A percentile compares a stretch with the other conserved stretches of the same genome.
Evolutionary conservation across 2,797 vertebrate species (phyloP).

Genomic region (Pseudotriccus pelzelni): DNA sequence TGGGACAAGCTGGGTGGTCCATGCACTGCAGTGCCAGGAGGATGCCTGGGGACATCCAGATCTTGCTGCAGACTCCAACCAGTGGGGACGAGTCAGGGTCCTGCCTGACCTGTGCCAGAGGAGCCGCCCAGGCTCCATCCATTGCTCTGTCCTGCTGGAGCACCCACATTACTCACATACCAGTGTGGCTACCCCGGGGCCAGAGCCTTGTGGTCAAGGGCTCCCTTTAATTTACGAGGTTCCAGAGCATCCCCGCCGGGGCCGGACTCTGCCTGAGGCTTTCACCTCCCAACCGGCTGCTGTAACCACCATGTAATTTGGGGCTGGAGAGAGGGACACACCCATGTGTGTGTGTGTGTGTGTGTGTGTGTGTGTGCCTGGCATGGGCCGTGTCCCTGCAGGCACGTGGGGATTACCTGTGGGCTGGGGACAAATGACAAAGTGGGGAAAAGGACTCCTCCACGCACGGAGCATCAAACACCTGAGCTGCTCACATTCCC

Average conservation of each 20-base stretch:
- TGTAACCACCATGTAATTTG: not conserved
- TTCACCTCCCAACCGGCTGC: not conserved
- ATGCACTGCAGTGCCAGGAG: fast-evolving
- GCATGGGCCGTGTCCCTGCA: fast-evolving
- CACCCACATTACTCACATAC: not conserved
- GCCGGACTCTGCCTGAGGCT: not conserved
- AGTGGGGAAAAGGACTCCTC: not conserved
- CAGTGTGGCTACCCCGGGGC: not conserved
- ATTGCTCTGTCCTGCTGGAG: not conserved
- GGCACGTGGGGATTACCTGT: not conserved
- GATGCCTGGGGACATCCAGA: fast-evolving
- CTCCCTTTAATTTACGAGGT: conserved; percentile 36
- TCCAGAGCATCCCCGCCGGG: not conserved
- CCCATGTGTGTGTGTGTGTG: fast-evolving
- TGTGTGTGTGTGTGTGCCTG: not conserved
- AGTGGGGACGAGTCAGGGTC: fast-evolving
- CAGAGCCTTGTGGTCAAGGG: not conserved
- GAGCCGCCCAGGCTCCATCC: not conserved
- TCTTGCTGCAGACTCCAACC: not conserved
- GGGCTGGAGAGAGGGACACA: not conserved
- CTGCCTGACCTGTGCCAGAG: not conserved
- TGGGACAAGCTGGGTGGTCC: not conserved
- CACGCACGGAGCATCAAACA: fast-evolving
- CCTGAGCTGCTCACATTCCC: not conserved
- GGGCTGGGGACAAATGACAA: not conserved